Evolutionary conservation across 2,113 vertebrate genomes (phyloP), one percentile per base, ranked within the genome.

Genomic region (Xenus cinereus): DNA sequence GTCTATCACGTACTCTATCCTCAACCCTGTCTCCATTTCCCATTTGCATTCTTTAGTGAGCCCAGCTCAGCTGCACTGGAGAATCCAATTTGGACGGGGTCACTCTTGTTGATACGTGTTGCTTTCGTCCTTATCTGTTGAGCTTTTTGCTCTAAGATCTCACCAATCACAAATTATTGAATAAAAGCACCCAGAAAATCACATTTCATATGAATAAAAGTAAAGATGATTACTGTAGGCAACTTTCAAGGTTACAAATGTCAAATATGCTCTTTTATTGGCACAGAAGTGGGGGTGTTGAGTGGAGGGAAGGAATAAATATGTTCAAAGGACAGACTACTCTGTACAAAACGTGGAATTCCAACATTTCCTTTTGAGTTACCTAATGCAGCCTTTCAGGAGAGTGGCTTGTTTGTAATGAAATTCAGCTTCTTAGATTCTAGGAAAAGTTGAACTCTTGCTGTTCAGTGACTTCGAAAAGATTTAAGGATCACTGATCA

Each of bases 401-500:
- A 75, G 30, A 71, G 17, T 43, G 37, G 16, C 68, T 81, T 74
- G 73, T 62, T 67, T 89, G 48, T 84, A 89, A 78, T 60, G 60
- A 92, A 92, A 75, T 91, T 90, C 79, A 79, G 2, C 57, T 89
- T 93, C 69, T 82, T 15, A 50, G 6, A n/a, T 62, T 51, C 33
- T 87, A 79, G 51, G 39, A 84, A 64, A 66, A 87, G 57, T 39
- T 94, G 94, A 93, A 80, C 26, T 76, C 77, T 89, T 76, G n/a
- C 62, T 82, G 32, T 33, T 96, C 39, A 79, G 57, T 73, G 68
- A 56, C 88, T 95, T 82, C 3, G 1, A 68, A 75, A 74, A 93
- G 80, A 37, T 78, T 89, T 84, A 72, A 87, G 91, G 81, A 87
- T 85, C 63, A 33, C 84, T 92, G 69, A 79, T 96, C 48, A 66